phyloP scores from a whole-genome alignment of 2,797 vertebrate genomes.

The Phylloscopus collybita region DNA sequence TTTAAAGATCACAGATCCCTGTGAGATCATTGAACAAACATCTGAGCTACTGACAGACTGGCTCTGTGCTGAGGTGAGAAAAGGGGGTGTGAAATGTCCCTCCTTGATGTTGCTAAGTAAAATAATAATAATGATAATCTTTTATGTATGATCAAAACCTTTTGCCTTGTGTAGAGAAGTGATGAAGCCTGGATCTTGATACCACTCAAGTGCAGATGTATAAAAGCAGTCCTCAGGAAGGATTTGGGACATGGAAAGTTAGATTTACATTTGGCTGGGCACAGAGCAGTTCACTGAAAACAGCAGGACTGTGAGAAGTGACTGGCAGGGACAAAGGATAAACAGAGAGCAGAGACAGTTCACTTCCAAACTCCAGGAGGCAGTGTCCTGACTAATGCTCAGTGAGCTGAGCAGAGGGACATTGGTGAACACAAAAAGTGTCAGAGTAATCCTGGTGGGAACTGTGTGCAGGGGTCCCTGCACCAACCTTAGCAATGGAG shows the following conservation, averaged over 20 bases:
- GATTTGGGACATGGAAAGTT: neutral
- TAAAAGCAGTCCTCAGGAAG: neutral
- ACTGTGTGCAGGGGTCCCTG: neutral
- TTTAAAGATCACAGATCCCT: conserved; percentile 35
- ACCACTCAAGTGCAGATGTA: neutral
- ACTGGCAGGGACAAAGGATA: neutral
- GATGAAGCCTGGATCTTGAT: neutral
- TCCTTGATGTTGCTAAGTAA: conserved; percentile 12
- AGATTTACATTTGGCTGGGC: neutral
- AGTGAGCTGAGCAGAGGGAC: neutral
- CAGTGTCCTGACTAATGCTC: neutral
- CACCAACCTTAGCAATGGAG: neutral
- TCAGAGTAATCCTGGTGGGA: neutral
- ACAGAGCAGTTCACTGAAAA: neutral
- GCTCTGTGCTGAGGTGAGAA: neutral
- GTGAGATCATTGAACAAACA: neutral
- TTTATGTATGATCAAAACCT: neutral
- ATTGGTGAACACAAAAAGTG: neutral
- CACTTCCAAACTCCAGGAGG: neutral
- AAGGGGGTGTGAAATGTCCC: neutral
- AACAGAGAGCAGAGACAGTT: neutral
- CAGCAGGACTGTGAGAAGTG: neutral
- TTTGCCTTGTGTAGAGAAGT: neutral
- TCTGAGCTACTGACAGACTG: neutral
- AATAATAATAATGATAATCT: conserved; percentile 1